phyloP scores from a whole-genome alignment of 64 coral and sea anemone species.

The Stichodactyla helianthus region DNA sequence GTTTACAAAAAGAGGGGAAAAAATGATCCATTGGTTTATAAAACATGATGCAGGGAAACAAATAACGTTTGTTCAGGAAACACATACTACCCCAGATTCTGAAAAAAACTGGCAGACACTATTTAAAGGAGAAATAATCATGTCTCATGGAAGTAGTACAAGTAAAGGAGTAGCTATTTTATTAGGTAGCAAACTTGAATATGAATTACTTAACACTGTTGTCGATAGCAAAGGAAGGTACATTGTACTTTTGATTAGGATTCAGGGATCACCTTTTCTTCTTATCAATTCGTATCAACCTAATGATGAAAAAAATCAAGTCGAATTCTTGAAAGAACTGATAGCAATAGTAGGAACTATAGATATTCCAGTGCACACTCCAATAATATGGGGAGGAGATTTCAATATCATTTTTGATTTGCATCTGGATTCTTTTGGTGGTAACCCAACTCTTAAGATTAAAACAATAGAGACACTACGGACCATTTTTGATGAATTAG shows the following conservation, averaged over 20 bases:
- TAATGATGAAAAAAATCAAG: neutral
- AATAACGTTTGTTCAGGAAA: constrained; percentile 1
- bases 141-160: neutral
- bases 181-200: neutral
- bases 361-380: neutral
- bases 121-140: neutral
- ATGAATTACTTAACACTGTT: neutral
- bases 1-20: neutral
- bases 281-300: neutral
- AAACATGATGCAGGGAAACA: neutral
- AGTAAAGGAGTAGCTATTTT: neutral
- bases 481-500: constrained; percentile 1
- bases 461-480: constrained; percentile 1
- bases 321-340: neutral
- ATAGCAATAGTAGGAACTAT: neutral
- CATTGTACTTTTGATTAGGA: no score
- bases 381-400: constrained; percentile 16
- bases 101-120: neutral
- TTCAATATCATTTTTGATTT: constrained; percentile 9
- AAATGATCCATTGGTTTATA: constrained; percentile 6
- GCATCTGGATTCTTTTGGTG: constrained; percentile 1
- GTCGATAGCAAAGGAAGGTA: neutral
- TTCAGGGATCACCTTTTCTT: no score
- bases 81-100: neutral
- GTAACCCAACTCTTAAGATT: constrained; percentile 1